A percentile compares a stretch with the other conserved stretches of the same genome.
Conservation (phyloP, 2,113 vertebrate genomes). For the Butastur rufipennis region DNA sequence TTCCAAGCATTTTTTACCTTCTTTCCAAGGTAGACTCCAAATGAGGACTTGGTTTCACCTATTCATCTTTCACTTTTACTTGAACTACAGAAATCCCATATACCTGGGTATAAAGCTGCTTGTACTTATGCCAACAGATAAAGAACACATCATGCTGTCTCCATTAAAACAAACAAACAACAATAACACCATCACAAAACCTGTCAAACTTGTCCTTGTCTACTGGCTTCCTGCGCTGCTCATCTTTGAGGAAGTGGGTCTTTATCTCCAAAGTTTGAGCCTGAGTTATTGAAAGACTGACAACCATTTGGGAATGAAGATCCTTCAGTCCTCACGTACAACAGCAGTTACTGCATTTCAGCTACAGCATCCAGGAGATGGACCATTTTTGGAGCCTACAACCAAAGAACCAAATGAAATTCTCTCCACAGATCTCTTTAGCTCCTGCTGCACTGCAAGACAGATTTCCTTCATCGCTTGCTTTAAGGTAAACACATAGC, state of each 20-base stretch:
- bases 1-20: not conserved
- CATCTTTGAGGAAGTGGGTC: not conserved
- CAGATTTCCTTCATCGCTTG: not conserved
- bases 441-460: not conserved
- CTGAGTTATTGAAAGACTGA: not conserved
- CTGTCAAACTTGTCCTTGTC: not conserved
- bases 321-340: not conserved
- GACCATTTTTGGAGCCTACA: not conserved
- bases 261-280: not conserved
- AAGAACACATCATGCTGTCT: not conserved
- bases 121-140: not conserved
- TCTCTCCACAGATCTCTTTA: not conserved
- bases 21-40: not conserved
- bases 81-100: not conserved
- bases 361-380: not conserved
- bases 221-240: not conserved
- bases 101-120: not conserved
- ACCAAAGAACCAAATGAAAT: not conserved
- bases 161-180: not conserved
- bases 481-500: not conserved
- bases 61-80: not conserved
- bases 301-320: not conserved
- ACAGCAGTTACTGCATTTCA: not conserved
- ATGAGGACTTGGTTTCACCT: not conserved
- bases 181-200: not conserved